phyloP scores from a whole-genome alignment of 2,797 vertebrate species.

The Pelodytes ibericus region DNA sequence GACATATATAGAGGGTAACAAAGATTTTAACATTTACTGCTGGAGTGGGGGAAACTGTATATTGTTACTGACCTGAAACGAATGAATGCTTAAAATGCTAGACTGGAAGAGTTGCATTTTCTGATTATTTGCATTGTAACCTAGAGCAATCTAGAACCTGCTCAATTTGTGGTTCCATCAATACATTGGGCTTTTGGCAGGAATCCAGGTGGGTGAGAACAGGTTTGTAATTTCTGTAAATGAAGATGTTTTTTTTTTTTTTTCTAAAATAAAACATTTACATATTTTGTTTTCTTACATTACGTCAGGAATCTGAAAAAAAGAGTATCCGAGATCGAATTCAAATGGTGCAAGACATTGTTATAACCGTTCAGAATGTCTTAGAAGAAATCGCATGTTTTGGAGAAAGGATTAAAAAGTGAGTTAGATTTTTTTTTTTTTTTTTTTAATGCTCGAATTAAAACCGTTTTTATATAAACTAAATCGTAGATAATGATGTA shows the following conservation, averaged over 20 bases:
- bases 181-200: not conserved
- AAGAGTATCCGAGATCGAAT: slow-evolving; percentile 94
- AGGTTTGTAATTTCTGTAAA: not conserved
- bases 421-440: slow-evolving; percentile 62
- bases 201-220: not conserved
- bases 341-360: slow-evolving; percentile 95
- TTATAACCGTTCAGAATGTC: slow-evolving; percentile 87
- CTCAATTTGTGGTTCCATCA: not conserved
- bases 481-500: too few relatives aligned
- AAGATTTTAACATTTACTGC: not conserved
- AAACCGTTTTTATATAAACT: too few relatives aligned
- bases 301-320: slow-evolving; percentile 86
- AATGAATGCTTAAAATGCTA: too few relatives aligned
- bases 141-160: too few relatives aligned
- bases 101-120: too few relatives aligned
- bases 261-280: not conserved
- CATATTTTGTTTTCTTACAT: not conserved
- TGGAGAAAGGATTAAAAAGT: slow-evolving; percentile 96
- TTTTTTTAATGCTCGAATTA: too few relatives aligned
- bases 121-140: too few relatives aligned
- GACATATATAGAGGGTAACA: not conserved
- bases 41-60: not conserved
- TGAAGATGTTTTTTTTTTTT: slow-evolving; percentile 42
- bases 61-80: not conserved
- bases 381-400: slow-evolving; percentile 89